These are phyloP conservation scores for Thamnophis sirtalis DNA, from an alignment of 2,113 vertebrate species.

Conservation along the genomic window DNA sequence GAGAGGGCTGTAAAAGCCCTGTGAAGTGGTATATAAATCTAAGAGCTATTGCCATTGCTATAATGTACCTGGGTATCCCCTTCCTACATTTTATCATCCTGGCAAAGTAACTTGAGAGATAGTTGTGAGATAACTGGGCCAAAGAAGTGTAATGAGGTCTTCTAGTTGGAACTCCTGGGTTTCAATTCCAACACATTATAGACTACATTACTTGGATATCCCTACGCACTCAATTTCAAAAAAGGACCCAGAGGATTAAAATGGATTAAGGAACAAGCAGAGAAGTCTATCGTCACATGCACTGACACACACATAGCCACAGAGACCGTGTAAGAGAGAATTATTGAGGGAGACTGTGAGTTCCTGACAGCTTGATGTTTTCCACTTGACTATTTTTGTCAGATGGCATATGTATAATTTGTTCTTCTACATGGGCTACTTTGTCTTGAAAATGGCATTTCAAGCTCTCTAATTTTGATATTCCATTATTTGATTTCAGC, in stretches of 20 bases:
- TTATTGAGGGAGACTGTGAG: neutral
- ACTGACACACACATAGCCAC: neutral
- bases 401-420: constrained; percentile 14
- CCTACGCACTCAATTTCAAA: neutral
- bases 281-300: neutral
- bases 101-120: neutral
- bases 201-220: neutral
- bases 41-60: neutral
- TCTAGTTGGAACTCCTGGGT: neutral
- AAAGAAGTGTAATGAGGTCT: neutral
- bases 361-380: constrained; percentile 1
- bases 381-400: constrained; percentile 14
- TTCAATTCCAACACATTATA: neutral
- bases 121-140: neutral
- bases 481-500: neutral
- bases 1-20: neutral
- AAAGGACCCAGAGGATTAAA: neutral
- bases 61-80: neutral
- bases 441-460: constrained; percentile 10
- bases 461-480: constrained; percentile 2
- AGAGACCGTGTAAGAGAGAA: neutral
- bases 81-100: neutral
- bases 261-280: neutral
- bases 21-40: neutral
- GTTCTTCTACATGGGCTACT: neutral